A percentile compares a stretch with the other conserved stretches of the same genome.
phyloP scores from a whole-genome alignment of 1,140 invertebrate species.

The Drosophila dunni region DNA sequence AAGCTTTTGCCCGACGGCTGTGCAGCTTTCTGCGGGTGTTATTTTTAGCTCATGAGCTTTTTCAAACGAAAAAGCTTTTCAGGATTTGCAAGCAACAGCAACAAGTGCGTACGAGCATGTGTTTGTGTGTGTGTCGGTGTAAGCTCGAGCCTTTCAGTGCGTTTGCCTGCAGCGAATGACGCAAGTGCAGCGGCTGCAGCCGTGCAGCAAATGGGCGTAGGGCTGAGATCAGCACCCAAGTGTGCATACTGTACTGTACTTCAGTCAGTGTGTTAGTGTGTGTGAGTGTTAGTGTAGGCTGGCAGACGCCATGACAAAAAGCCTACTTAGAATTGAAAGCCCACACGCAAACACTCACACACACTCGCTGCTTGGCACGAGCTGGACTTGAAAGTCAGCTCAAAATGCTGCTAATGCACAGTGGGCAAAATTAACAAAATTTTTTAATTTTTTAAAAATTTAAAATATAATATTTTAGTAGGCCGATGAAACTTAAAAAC shows the following conservation, averaged over 20 bases:
- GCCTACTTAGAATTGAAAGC: constrained; percentile 46
- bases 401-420: constrained; percentile 6
- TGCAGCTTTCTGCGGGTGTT: constrained; percentile 44
- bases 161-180: constrained; percentile 44
- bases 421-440: constrained; percentile 3
- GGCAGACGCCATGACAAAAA: constrained; percentile 42
- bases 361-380: constrained; percentile 41
- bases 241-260: not conserved
- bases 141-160: constrained; percentile 1
- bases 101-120: constrained; percentile 16
- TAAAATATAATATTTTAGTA: not conserved
- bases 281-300: constrained; percentile 34
- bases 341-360: constrained; percentile 37
- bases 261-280: not conserved
- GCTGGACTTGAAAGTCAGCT: constrained; percentile 38
- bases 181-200: constrained; percentile 39
- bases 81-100: constrained; percentile 46
- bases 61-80: constrained; percentile 26
- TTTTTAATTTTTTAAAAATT: not conserved
- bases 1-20: constrained; percentile 36
- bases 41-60: constrained; percentile 62
- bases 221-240: constrained; percentile 54
- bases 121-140: not conserved
- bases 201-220: constrained; percentile 27
- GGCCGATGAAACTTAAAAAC: too few relatives aligned